Evolutionary conservation across 2,113 vertebrate genomes (phyloP), one percentile per base, ranked within the genome.

Genomic region (Mugil cephalus): DNA sequence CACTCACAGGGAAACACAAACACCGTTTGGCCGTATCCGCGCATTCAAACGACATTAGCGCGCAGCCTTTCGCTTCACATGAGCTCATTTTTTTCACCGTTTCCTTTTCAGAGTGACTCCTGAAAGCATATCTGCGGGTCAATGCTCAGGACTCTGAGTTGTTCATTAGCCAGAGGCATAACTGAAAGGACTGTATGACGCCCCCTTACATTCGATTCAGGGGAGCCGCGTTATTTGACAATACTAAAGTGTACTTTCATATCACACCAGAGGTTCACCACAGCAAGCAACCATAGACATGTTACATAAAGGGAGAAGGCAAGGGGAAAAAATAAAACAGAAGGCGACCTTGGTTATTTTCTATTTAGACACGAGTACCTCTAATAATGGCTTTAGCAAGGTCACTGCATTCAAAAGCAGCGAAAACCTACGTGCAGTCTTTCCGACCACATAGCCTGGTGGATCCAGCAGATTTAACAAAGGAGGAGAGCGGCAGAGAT

Each of bases 391-490:
- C 76, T 80, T 74, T 80, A 77, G 82, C 88, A 90, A 92, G 89
- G 89, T 91, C 91, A 87, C 64, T 51, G 48, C 79, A 83, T 82
- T 14, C n/a, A 65, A 68, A 69, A 69, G 70, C 72, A 71, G 68
- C 19, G 7, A 54, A 72, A 72, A 39, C 43, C 77, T 55, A 39
- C 2, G 14, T 60, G 38, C 45, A 30, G 24, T 80, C 67, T 56
- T 61, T 66, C n/a, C 52, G 56, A 54, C 10, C 66, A 69, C 17
- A 38, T 52, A 77, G 70, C 71, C 69, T 46, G 60, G 72, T 47
- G 69, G 81, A 80, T 76, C 63, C 54, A 78, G n/a, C 75, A 81
- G 64, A 86, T 63, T 58, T 65, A 87, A 91, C 88, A 90, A 91
- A 90, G 83, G 78, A 85, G 83, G 69, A 1, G 36, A 70, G 76